Conservation (phyloP, 2,797 vertebrate species). For the Liparis tanakae region DNA sequence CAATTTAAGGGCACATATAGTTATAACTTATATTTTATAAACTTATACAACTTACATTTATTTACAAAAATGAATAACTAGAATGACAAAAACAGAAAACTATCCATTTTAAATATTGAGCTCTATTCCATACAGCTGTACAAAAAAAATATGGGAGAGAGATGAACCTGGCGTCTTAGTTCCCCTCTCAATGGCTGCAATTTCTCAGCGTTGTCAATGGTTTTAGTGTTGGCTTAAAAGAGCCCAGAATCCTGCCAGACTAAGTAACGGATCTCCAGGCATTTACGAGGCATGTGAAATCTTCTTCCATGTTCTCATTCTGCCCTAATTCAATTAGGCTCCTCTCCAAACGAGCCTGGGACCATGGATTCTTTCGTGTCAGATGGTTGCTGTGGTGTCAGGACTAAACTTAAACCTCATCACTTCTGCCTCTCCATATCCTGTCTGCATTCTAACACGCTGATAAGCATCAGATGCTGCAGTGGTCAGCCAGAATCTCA, state of each 20-base stretch:
- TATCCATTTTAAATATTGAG: constrained; percentile 3
- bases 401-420: constrained; percentile 61
- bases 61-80: no score
- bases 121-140: constrained; percentile 27
- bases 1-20: no score
- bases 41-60: background rate
- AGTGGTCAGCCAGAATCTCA: constrained; percentile 76
- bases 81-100: background rate
- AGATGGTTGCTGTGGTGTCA: constrained; percentile 52
- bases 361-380: constrained; percentile 34
- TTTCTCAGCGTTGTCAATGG: constrained; percentile 66
- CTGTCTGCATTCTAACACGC: constrained; percentile 56
- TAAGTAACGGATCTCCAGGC: constrained; percentile 77
- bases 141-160: constrained; percentile 17
- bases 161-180: constrained; percentile 44
- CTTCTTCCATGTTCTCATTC: constrained; percentile 75
- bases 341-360: constrained; percentile 68
- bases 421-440: constrained; percentile 31
- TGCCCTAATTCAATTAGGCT: constrained; percentile 84
- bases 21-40: background rate
- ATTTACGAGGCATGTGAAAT: constrained; percentile 79
- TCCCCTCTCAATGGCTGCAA: constrained; percentile 56
- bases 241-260: constrained; percentile 76
- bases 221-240: constrained; percentile 80
- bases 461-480: constrained; percentile 72